Conservation (phyloP, 53 echinoderm and acorn worm genomes). For the Hippasteria phrygiana region DNA sequence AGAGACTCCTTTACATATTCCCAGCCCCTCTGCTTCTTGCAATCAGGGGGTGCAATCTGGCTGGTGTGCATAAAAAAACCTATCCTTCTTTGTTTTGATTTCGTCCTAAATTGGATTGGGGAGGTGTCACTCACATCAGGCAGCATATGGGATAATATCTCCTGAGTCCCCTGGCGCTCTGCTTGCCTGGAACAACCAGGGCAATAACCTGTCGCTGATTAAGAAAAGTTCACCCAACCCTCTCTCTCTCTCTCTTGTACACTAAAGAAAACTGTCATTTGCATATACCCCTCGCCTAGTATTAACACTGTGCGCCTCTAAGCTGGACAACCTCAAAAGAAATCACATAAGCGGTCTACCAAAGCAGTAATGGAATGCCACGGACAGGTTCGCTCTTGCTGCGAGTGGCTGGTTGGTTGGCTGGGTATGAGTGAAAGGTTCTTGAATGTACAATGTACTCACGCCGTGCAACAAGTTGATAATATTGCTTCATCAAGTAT, state of each 20-base stretch:
- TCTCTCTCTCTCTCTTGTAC: slow-evolving; percentile 1
- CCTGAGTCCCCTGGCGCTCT: slow-evolving; percentile 56
- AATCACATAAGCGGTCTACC: slow-evolving; percentile 35
- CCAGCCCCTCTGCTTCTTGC: slow-evolving; percentile 18
- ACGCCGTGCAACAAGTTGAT: slow-evolving; percentile 33
- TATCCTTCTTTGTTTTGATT: slow-evolving; percentile 70
- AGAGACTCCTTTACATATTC: slow-evolving; percentile 58
- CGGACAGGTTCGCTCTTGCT: background rate
- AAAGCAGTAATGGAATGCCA: slow-evolving; percentile 35
- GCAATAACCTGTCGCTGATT: slow-evolving; percentile 64
- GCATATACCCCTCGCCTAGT: slow-evolving; percentile 41
- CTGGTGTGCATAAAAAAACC: slow-evolving; percentile 66
- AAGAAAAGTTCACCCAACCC: slow-evolving; percentile 64
- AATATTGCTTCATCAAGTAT: background rate
- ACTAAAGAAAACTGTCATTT: slow-evolving; percentile 55
- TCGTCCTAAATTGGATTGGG: slow-evolving; percentile 72
- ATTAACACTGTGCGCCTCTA: slow-evolving; percentile 54
- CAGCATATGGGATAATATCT: slow-evolving; percentile 67
- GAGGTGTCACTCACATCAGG: slow-evolving; percentile 74
- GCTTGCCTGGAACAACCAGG: slow-evolving; percentile 65
- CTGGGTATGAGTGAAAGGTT: slow-evolving; percentile 6
- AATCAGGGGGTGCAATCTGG: slow-evolving; percentile 59
- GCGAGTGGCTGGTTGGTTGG: background rate
- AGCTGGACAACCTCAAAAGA: slow-evolving; percentile 15
- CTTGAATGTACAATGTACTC: slow-evolving; percentile 16